phyloP scores from a whole-genome alignment of 2,888 invertebrate genomes.

The Elgonia sp. region DNA sequence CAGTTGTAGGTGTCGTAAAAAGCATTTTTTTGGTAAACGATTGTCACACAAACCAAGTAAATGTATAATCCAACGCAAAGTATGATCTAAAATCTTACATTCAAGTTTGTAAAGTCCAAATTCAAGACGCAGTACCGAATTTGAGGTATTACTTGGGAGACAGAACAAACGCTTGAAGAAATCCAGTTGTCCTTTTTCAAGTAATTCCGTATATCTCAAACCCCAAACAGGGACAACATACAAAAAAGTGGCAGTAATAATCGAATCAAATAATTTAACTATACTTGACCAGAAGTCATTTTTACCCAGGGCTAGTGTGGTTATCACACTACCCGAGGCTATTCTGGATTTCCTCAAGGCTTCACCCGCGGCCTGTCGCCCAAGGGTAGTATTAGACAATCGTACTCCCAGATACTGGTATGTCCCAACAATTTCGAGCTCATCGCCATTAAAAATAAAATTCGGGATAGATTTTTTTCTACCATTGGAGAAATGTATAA shows the following conservation, averaged over 20 bases:
- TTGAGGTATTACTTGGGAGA: neutral
- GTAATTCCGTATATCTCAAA: neutral
- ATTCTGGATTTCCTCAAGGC: slow-evolving; percentile 8
- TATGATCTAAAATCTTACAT: neutral
- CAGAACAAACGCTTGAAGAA: neutral
- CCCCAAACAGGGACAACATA: slow-evolving; percentile 5
- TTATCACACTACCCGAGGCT: neutral
- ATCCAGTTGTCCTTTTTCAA: slow-evolving; percentile 14
- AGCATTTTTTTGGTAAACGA: neutral
- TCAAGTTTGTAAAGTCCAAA: neutral
- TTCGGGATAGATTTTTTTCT: neutral
- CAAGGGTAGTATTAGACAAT: neutral
- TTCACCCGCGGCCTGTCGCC: neutral
- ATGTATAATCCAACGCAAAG: neutral
- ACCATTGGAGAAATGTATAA: neutral
- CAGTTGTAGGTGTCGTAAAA: neutral
- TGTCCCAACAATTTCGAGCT: too few relatives aligned
- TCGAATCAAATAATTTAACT: neutral
- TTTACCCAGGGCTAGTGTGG: neutral
- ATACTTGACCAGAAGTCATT: neutral
- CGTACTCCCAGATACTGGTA: neutral
- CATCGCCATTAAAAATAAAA: neutral
- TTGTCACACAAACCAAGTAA: neutral
- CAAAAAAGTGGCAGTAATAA: neutral
- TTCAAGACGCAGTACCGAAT: neutral